Evolutionary conservation across 2,797 vertebrate species (phyloP).

Genomic region (Pempheris klunzingeri): DNA sequence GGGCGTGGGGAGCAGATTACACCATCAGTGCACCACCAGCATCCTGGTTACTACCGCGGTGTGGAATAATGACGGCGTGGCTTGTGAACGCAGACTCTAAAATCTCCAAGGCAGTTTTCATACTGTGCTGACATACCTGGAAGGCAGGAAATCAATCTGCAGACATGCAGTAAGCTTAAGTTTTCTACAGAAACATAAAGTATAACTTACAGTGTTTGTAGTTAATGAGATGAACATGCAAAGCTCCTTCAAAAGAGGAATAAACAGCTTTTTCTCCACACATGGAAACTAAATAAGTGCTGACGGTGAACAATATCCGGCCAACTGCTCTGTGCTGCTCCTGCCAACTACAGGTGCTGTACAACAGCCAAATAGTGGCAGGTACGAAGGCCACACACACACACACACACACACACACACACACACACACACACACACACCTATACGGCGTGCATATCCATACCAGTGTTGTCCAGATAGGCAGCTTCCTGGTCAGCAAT

Average conservation of each 20-base stretch:
- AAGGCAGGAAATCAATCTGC: neutral
- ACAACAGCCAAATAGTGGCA: slow-evolving; percentile 2
- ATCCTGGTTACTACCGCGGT: neutral
- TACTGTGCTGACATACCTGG: too few species aligned
- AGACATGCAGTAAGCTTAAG: neutral
- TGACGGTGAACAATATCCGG: slow-evolving; percentile 18
- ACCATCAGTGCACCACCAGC: neutral
- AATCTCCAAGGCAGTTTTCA: too few species aligned
- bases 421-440: neutral
- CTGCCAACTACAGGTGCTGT: slow-evolving; percentile 26
- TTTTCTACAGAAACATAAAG: neutral
- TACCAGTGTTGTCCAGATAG: slow-evolving; percentile 94
- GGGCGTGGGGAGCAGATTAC: neutral
- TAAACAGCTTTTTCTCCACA: slow-evolving; percentile 31
- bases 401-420: neutral
- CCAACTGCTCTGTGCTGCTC: slow-evolving; percentile 30
- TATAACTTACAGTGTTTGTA: neutral
- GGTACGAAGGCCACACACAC: neutral
- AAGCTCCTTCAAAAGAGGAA: neutral
- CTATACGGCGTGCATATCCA: too few species aligned
- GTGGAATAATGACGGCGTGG: neutral
- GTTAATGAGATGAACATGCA: neutral
- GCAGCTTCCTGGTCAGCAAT: slow-evolving; percentile 93
- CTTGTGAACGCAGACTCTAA: too few species aligned
- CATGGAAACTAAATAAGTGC: slow-evolving; percentile 37